A percentile compares a stretch with the other conserved stretches of the same genome.
These are phyloP conservation scores for Tyria jacobaeae DNA, from an alignment of 2,888 invertebrate genomes.

Conservation along the genomic window DNA sequence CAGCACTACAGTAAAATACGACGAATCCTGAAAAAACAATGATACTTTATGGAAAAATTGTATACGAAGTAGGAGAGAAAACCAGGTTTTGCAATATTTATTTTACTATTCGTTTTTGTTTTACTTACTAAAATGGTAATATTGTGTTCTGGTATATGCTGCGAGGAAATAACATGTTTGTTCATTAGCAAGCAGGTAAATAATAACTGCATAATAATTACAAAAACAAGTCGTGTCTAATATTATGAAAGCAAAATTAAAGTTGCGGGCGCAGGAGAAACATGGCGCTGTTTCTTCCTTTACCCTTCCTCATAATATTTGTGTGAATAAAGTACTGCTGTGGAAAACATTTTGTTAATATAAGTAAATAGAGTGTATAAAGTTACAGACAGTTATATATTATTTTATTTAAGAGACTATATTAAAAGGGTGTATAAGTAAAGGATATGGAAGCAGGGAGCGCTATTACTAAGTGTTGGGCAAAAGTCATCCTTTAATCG, in stretches of 20 bases:
- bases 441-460: too few relatives aligned
- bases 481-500: too few relatives aligned
- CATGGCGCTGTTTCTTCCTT: constrained; percentile 5
- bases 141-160: not conserved
- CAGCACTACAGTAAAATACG: constrained; percentile 88
- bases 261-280: constrained; percentile 2
- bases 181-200: not conserved
- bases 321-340: not conserved
- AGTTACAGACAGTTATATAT: too few relatives aligned
- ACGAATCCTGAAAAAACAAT: constrained; percentile 82
- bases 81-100: not conserved
- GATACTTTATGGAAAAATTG: not conserved
- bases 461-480: too few relatives aligned
- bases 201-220: constrained; percentile 2
- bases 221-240: constrained; percentile 1
- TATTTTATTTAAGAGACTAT: too few relatives aligned
- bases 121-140: not conserved
- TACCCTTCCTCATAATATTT: constrained; percentile 9
- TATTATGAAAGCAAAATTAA: constrained; percentile 15
- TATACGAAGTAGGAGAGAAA: not conserved
- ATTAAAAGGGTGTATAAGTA: too few relatives aligned
- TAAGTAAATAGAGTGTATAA: too few relatives aligned
- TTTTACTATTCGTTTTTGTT: too few relatives aligned
- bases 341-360: constrained; percentile 10
- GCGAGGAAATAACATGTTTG: not conserved